These are phyloP conservation scores for Alethe diademata DNA, from an alignment of 2,113 vertebrate genomes.

Conservation along the genomic window DNA sequence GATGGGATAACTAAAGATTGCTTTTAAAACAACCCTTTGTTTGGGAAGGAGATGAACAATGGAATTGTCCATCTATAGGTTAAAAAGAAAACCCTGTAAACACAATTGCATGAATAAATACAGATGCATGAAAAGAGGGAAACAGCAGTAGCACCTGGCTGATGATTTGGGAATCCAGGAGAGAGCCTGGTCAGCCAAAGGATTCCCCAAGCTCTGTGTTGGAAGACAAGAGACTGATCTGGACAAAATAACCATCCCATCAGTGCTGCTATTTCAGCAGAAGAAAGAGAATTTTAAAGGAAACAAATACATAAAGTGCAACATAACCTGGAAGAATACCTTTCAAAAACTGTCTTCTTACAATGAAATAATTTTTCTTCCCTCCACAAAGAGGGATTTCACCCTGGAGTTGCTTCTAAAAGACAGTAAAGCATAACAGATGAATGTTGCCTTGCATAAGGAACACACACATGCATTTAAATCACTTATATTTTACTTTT, in stretches of 20 bases:
- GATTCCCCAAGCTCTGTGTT: fast-evolving
- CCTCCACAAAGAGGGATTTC: slow-evolving; percentile 21
- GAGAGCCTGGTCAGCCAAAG: not conserved
- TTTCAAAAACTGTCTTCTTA: not conserved
- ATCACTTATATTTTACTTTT: slow-evolving; percentile 71
- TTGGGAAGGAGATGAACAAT: not conserved
- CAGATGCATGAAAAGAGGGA: fast-evolving
- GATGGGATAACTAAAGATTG: not conserved
- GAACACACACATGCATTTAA: slow-evolving; percentile 65
- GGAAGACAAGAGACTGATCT: not conserved
- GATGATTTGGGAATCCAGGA: not conserved
- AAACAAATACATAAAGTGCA: not conserved
- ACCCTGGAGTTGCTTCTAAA: slow-evolving; percentile 39
- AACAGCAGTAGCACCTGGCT: not conserved
- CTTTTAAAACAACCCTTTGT: not conserved
- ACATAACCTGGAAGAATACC: not conserved
- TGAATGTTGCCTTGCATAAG: slow-evolving; percentile 57
- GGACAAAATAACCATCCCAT: too few species aligned
- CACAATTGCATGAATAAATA: not conserved
- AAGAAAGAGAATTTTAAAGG: too few species aligned
- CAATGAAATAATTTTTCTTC: not conserved
- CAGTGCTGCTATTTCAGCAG: too few species aligned
- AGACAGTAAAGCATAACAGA: slow-evolving; percentile 56
- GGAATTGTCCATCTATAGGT: not conserved
- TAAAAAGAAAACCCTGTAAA: not conserved